A percentile compares a stretch with the other conserved stretches of the same genome.
These are phyloP conservation scores for Drosophila pachea DNA, from an alignment of 1,140 invertebrate genomes.

Conservation along the genomic window DNA sequence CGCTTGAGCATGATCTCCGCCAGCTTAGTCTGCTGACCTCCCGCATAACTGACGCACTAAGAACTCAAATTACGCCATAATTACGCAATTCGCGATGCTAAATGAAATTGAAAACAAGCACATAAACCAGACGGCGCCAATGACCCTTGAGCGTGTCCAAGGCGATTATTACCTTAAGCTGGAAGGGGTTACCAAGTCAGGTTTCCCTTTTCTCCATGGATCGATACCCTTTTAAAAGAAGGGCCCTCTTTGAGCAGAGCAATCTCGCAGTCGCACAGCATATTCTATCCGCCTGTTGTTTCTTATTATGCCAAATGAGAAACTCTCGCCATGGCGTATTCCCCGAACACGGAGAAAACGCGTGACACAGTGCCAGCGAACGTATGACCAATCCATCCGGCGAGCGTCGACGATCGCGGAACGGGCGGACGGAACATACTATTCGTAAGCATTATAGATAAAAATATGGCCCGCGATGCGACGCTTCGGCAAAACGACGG, in stretches of 20 bases:
- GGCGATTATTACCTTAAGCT: no score
- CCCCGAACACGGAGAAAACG: conserved; percentile 60
- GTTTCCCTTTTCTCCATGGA: neutral
- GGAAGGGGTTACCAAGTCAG: no score
- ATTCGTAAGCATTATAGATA: conserved; percentile 34
- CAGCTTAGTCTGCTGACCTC: conserved; percentile 14
- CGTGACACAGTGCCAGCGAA: conserved; percentile 45
- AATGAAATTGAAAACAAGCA: conserved; percentile 1
- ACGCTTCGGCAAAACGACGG: conserved; percentile 3
- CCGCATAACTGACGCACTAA: conserved; percentile 17
- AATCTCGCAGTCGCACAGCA: neutral
- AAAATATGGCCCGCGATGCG: conserved; percentile 13
- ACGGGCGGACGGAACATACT: conserved; percentile 10
- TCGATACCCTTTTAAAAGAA: no score
- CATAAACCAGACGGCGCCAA: conserved; percentile 11
- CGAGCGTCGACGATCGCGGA: conserved; percentile 41
- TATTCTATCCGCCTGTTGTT: neutral
- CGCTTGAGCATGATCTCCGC: conserved; percentile 44
- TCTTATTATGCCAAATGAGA: conserved; percentile 34
- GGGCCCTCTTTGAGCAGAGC: neutral
- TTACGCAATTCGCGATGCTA: conserved; percentile 15
- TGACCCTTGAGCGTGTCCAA: conserved; percentile 21
- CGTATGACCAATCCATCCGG: conserved; percentile 24
- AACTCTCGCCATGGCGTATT: conserved; percentile 51
- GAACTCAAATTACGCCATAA: conserved; percentile 28